phyloP scores from a whole-genome alignment of 92 coral and sea anemone species.

The Ricordea florida region DNA sequence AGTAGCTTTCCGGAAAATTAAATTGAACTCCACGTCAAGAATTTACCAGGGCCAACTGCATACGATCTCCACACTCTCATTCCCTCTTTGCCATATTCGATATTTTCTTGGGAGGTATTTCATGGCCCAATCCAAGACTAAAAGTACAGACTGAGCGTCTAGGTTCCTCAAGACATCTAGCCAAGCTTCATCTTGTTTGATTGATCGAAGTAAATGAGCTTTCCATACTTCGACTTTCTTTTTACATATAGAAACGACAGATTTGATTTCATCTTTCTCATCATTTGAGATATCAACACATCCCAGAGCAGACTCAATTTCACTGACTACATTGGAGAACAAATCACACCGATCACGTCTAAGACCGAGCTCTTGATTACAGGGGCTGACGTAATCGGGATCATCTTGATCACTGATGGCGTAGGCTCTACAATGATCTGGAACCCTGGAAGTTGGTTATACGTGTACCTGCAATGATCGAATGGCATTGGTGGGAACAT shows the following conservation, averaged over 20 bases:
- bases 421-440: conserved; percentile 70
- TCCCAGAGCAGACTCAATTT: conserved; percentile 50
- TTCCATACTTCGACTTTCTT: conserved; percentile 62
- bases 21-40: conserved; percentile 43
- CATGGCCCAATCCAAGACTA: conserved; percentile 62
- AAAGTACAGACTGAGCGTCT: conserved; percentile 35
- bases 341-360: conserved; percentile 62
- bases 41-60: conserved; percentile 38
- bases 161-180: conserved; percentile 29
- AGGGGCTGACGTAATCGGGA: conserved; percentile 21
- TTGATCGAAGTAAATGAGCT: conserved; percentile 62
- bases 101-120: conserved; percentile 59
- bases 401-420: conserved; percentile 57
- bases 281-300: conserved; percentile 47
- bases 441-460: conserved; percentile 55
- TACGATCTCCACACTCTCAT: conserved; percentile 43
- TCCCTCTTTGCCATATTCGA: too few relatives aligned
- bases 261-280: conserved; percentile 59
- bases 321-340: conserved; percentile 48
- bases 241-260: conserved; percentile 37
- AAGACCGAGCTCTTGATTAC: conserved; percentile 57
- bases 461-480: conserved; percentile 69
- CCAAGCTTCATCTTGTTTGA: conserved; percentile 65
- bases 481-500: background rate
- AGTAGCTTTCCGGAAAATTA: conserved; percentile 23